phyloP scores from a whole-genome alignment of 1,140 invertebrate species.

The Zaprionus davidi region DNA sequence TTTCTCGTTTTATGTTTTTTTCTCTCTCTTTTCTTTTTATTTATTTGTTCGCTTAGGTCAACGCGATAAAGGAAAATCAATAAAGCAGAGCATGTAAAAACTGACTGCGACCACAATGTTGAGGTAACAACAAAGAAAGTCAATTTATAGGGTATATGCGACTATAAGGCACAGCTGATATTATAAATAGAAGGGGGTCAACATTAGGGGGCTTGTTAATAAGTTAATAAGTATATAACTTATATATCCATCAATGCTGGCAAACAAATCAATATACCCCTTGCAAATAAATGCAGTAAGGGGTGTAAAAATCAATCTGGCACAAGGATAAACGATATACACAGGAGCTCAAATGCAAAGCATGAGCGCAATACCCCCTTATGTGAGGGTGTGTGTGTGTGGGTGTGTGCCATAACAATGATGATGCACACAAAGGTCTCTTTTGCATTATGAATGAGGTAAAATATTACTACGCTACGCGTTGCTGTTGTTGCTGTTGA shows the following conservation, averaged over 20 bases:
- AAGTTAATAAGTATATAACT: too few species aligned
- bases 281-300: neutral
- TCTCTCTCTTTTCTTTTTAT: neutral
- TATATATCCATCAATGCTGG: neutral
- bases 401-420: conserved; percentile 26
- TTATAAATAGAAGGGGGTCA: too few species aligned
- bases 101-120: conserved; percentile 51
- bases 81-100: conserved; percentile 51
- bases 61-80: conserved; percentile 57
- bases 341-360: conserved; percentile 28
- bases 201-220: too few species aligned
- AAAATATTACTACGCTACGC: conserved; percentile 12
- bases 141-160: neutral
- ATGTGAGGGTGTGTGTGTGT: conserved; percentile 26
- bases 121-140: conserved; percentile 29
- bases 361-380: conserved; percentile 34
- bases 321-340: conserved; percentile 66
- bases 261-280: neutral
- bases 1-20: neutral
- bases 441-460: conserved; percentile 52
- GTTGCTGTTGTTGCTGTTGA: conserved; percentile 6
- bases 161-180: neutral
- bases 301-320: conserved; percentile 70
- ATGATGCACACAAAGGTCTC: conserved; percentile 16
- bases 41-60: conserved; percentile 9